Percentiles rank a stretch among this genome's conserved stretches.
Conservation (phyloP, 2,113 vertebrate species). For the Aleadryas rufinucha region DNA sequence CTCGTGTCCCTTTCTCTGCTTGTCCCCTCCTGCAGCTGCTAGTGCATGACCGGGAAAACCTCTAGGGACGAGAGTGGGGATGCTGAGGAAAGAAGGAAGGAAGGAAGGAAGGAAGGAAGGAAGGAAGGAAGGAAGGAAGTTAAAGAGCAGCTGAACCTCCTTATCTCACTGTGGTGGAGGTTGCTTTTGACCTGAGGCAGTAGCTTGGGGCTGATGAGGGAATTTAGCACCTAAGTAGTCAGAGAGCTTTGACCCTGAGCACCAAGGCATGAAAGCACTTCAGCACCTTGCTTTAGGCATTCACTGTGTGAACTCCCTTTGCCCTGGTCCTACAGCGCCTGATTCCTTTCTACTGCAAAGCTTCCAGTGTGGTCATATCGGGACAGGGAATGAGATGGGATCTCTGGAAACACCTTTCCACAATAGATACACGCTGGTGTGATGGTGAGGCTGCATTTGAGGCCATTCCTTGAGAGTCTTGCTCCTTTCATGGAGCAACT, state of each 20-base stretch:
- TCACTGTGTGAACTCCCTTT: not conserved
- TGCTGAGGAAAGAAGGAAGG: not conserved
- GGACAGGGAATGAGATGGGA: not conserved
- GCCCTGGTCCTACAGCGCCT: not conserved
- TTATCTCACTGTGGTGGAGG: not conserved
- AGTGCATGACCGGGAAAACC: not conserved
- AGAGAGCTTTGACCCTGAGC: not conserved
- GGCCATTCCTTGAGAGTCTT: not conserved
- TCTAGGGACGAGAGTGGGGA: not conserved
- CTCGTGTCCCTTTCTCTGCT: not conserved
- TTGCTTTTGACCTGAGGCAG: not conserved
- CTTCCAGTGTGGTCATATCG: not conserved
- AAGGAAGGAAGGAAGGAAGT: not conserved
- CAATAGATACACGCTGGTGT: fast-evolving
- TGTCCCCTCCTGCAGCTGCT: not conserved
- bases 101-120: not conserved
- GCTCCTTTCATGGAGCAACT: not conserved
- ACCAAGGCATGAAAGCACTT: not conserved
- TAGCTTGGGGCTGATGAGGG: not conserved
- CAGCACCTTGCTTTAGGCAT: not conserved
- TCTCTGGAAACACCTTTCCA: not conserved
- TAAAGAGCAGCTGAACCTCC: not conserved
- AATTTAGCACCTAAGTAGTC: not conserved
- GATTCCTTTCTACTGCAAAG: not conserved
- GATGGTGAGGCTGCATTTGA: not conserved